Conservation (phyloP, 2,113 vertebrate genomes). For the Piprites chloris region DNA sequence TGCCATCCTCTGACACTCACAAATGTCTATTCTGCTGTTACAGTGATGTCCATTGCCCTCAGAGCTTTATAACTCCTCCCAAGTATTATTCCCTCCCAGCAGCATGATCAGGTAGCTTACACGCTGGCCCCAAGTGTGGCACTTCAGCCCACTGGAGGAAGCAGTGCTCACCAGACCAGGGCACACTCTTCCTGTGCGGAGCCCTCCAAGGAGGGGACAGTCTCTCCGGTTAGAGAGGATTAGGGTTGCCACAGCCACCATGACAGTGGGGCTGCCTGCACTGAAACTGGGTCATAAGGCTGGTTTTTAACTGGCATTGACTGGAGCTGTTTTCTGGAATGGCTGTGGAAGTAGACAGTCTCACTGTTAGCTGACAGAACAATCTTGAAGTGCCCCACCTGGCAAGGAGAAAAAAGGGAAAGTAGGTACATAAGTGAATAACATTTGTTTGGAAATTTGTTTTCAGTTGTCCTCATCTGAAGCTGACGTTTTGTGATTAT, state of each 20-base stretch:
- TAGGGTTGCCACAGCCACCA: not conserved
- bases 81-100: not conserved
- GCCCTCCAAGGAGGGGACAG: accelerated
- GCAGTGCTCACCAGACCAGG: not conserved
- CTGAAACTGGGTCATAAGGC: not conserved
- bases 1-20: not conserved
- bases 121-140: accelerated
- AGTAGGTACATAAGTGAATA: not conserved
- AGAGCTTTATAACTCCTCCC: not conserved
- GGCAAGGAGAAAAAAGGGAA: not conserved
- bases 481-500: not conserved
- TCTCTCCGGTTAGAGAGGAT: not conserved
- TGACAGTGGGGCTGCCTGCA: not conserved
- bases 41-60: not conserved
- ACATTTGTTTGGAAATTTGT: not conserved
- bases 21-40: not conserved
- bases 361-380: accelerated
- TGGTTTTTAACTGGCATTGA: not conserved
- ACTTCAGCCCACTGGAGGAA: not conserved
- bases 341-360: not conserved
- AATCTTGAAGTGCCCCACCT: not conserved
- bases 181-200: not conserved
- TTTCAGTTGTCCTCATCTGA: not conserved
- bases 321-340: not conserved
- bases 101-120: not conserved